Base-by-base conservation (phyloP, 2,113 vertebrate genomes). In the Willisornis vidua region DNA sequence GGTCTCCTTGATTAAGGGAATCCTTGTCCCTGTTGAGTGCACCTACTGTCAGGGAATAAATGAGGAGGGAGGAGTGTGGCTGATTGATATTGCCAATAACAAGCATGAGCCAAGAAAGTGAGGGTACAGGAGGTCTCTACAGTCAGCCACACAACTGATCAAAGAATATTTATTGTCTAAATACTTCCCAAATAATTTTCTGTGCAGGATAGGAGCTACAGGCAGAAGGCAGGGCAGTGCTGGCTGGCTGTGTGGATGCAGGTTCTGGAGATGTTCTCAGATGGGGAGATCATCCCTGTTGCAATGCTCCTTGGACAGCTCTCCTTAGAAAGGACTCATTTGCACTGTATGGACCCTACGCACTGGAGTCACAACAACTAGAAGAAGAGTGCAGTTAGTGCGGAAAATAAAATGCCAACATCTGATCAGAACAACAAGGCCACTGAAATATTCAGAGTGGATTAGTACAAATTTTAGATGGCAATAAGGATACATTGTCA, bases 251-350 rank as follows among this genome's bases (percentile, higher is more conserved):
- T 28, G 26, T 0, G 0, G 7, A 18, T 91, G 87, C 88, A 94
- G 58, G 88, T 89, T 93, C 75, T 94, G 79, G 59, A 95, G 86
- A 62, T 90, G 45, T 77, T 90, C 46, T 65, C 37, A 39, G 52
- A 14, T 33, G 59, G 71, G 55, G n/a, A 88, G 82, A 59, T 72
- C 73, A 63, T 29, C 45, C 51, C 70, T 55, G 3, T 63, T 84
- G 68, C 33, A 66, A 28, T 9, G 9, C 25, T 84, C 23, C 28
- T 70, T 19, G 16, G n/a, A 35, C 74, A 87, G 63, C 57, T 93
- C 76, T 95, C 91, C 49, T 65, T 48, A 29, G 67, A 51, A 82
- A 92, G 46, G 54, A 54, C 10, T 71, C 1, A 0, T 58, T 78
- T 72, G 25, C 59, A 54, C 26, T 49, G 11, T 8, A 8, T 37